Base-by-base conservation (phyloP, 2,797 vertebrate species). In the Gephyroberyx darwinii region DNA sequence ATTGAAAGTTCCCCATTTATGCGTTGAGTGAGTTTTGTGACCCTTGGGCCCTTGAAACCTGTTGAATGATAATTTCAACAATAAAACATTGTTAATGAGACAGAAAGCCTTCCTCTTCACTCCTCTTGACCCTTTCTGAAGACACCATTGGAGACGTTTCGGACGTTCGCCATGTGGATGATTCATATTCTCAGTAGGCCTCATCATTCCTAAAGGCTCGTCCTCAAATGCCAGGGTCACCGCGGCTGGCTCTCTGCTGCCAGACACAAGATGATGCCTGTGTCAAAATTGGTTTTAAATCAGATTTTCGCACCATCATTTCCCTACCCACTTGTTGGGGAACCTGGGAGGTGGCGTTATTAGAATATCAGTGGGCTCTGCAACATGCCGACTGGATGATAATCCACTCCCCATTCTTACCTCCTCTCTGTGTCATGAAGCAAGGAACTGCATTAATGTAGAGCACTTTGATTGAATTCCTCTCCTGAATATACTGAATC, bases 241-340 rank as follows among this genome's bases (percentile, higher is more conserved):
- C 20, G 54, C 56, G 65, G 56, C 65, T 72, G 53, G 22, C 59
- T 66, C 63, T 78, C 61, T 5, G 51, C 74, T 67, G 65, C 47
- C 65, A 84, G 75, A 81, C 71, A 68, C 65, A 62, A 39, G 8
- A 69, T 76, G 85, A 83, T 9, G 53, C 68, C 59, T 39, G 78
- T 84, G 81, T 85, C 54, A 77, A 73, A 90, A 89, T 87, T 84
- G 81, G 69, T 89, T 92, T 91, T 82, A 83, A 85, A 91, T 90
- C 71, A 87, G 89, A 88, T 89, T 89, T 88, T 71, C 13, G 22
- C 71, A 41, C 65, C 77, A 83, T 88, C 71, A 57, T 82, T 77
- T 78, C 71, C 33, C 53, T 41, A 43, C 65, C 54, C 65, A 47
- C 48, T 80, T 65, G 56, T 65, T 22, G 19, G 57, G 26, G 76